Conservation (phyloP, 2,888 invertebrate species). For the Odontothrips loti region DNA sequence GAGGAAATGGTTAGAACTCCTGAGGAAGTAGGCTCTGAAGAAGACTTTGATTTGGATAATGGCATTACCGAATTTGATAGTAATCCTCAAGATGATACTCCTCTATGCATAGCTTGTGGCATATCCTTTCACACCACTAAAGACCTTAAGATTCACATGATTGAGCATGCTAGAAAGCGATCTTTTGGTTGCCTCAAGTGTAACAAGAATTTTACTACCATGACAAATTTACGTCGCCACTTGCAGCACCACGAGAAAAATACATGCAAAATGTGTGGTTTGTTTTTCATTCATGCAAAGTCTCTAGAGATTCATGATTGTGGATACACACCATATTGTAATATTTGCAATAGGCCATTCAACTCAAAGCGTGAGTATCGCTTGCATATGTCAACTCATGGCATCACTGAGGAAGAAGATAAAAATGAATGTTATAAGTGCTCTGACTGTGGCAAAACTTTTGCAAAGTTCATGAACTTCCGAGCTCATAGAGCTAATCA, state of each 20-base stretch:
- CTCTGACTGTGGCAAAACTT: constrained; percentile 12
- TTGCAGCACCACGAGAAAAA: constrained; percentile 1
- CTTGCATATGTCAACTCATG: constrained; percentile 1
- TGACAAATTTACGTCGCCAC: constrained; percentile 11
- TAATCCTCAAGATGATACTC: constrained; percentile 4
- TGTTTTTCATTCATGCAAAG: constrained; percentile 12
- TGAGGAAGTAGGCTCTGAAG: neutral
- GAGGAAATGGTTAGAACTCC: constrained; percentile 7
- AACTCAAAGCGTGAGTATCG: constrained; percentile 8
- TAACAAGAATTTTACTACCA: constrained; percentile 41
- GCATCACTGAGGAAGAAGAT: neutral
- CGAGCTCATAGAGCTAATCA: neutral
- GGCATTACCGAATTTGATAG: neutral
- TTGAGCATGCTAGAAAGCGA: constrained; percentile 41
- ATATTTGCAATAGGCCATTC: neutral
- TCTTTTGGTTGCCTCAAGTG: constrained; percentile 45
- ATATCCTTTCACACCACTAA: neutral
- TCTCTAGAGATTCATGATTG: constrained; percentile 2
- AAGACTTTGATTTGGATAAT: constrained; percentile 3
- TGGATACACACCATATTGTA: neutral
- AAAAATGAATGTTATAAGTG: constrained; percentile 6
- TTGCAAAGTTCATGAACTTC: constrained; percentile 13
- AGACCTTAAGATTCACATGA: constrained; percentile 39
- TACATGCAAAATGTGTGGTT: neutral
- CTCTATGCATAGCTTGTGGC: neutral